Evolutionary conservation across 1,140 invertebrate species (phyloP), one percentile per base, ranked within the genome.

Genomic region (Drosophila mayri): DNA sequence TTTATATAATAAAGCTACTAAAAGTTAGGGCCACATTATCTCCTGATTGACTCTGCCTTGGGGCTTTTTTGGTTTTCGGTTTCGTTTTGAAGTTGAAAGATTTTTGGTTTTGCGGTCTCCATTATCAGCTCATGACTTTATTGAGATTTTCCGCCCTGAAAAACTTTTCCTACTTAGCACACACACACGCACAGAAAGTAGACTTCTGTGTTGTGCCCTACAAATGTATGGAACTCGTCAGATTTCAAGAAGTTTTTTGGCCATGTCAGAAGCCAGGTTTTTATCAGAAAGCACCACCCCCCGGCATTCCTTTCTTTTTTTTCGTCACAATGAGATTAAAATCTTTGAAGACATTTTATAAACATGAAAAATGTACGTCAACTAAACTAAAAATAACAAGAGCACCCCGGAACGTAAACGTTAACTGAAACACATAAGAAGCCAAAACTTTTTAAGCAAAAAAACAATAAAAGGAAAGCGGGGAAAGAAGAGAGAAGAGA

Each of bases 331-430:
- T 75, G 49, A 81, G 77, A 81, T 81, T 80, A 77, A 76, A 81
- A 81, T 81, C 79, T 81, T 76, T 76, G 35, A 81, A 76, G 77
- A 81, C 72, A 71, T 76, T 81, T 66, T 72, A 79, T 71, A 81
- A 81, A 81, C 66, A 80, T 79, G 63, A 77, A 76, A 77, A 77
- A 77, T 77, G 50, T 66, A 37, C 65, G 74, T 76, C 40, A 68
- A 77, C 44, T 76, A 74, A 74, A 76, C 73, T 76, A 76, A 76
- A 76, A 60, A 67, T 75, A 76, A 75, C 74, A 67, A 75, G 62
- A 66, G 47, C 5, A n/a, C 25, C 14, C 22, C 22, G 58, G 11
- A 68, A 61, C 46, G 68, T 41, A 38, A 52, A 46, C 46, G 41
- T 46, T 22, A 46, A 47, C 47, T 30, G 47, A 16, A 64, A 76